Conservation (phyloP, 2,113 vertebrate species). For the Heterochromis multidens region DNA sequence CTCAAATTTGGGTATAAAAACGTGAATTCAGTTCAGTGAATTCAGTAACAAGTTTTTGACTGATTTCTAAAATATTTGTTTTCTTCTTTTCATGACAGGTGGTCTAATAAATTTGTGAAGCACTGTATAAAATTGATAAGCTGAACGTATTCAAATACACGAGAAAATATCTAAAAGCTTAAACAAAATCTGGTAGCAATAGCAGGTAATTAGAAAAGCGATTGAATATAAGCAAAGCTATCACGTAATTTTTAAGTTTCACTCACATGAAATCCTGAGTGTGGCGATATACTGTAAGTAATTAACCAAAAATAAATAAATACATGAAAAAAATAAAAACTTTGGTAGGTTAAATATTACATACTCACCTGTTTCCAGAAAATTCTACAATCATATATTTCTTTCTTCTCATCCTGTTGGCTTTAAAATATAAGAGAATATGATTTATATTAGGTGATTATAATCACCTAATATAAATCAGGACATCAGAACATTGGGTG, state of each 20-base stretch:
- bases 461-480: too few relatives aligned
- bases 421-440: too few relatives aligned
- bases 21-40: background rate
- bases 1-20: too few relatives aligned
- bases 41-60: background rate
- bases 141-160: background rate
- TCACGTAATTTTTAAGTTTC: background rate
- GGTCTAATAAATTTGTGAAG: background rate
- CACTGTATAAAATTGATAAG: background rate
- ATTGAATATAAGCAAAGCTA: background rate
- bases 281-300: background rate
- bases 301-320: background rate
- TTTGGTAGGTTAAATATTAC: background rate
- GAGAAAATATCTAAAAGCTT: background rate
- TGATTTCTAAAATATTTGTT: background rate
- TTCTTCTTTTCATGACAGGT: background rate
- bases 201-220: background rate
- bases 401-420: too few relatives aligned
- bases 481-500: too few relatives aligned
- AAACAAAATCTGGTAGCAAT: background rate
- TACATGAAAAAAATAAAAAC: background rate
- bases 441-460: too few relatives aligned
- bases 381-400: background rate
- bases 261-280: background rate
- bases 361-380: background rate